These are phyloP conservation scores for Empis stercorea DNA, from an alignment of 2,888 invertebrate species.

Conservation along the genomic window DNA sequence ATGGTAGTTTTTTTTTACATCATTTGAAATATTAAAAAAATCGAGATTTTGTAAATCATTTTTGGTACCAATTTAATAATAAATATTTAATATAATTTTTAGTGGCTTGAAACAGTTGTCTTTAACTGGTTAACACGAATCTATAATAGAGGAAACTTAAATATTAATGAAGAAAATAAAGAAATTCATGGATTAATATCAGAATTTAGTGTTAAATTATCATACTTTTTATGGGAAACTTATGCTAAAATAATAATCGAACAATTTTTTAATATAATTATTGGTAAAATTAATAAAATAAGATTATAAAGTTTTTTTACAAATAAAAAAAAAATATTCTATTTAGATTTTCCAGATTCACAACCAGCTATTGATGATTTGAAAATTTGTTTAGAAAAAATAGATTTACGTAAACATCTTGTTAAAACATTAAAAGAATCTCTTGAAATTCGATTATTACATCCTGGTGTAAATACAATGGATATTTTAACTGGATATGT, in stretches of 20 bases:
- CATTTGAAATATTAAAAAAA: no score
- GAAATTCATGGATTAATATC: conserved; percentile 45
- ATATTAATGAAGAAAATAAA: conserved; percentile 42
- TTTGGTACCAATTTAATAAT: background rate
- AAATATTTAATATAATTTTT: conserved; percentile 19
- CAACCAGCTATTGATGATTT: conserved; percentile 86
- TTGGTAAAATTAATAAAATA: conserved; percentile 48
- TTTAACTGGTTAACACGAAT: conserved; percentile 77
- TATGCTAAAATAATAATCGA: conserved; percentile 81
- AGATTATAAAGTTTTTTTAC: no score
- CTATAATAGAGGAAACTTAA: conserved; percentile 54
- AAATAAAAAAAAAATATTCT: no score
- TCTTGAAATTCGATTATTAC: conserved; percentile 72
- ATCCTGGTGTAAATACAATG: conserved; percentile 90
- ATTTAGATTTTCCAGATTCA: conserved; percentile 85
- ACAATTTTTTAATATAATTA: conserved; percentile 90
- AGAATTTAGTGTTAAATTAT: conserved; percentile 61
- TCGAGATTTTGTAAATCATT: no score
- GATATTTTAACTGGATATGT: conserved; percentile 95
- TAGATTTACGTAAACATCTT: conserved; percentile 65
- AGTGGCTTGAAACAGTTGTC: conserved; percentile 80
- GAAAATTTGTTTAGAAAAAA: conserved; percentile 70
- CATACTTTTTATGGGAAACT: conserved; percentile 73
- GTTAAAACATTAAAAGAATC: conserved; percentile 68
- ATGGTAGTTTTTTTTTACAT: no score